Evolutionary conservation across 2,888 invertebrate species (phyloP).

Genomic region (Parnassius apollo): DNA sequence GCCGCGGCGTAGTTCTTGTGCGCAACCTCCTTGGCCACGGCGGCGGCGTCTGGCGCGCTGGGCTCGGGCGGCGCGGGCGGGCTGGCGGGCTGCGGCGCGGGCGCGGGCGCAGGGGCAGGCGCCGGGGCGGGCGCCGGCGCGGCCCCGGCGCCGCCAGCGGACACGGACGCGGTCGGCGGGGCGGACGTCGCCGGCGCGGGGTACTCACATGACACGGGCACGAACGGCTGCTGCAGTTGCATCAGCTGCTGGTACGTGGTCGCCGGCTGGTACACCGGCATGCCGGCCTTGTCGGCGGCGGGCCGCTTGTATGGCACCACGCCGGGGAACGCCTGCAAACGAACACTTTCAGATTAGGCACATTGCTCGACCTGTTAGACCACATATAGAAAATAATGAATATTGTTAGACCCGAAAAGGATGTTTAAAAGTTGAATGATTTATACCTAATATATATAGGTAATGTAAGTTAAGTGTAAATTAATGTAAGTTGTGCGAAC

Average conservation of each 20-base stretch:
- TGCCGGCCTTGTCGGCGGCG: conserved; percentile 97
- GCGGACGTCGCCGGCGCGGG: conserved; percentile 85
- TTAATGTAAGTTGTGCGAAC: too few species aligned
- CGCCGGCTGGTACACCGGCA: conserved; percentile 97
- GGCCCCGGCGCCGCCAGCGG: conserved; percentile 42
- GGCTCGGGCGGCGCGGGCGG: conserved; percentile 39
- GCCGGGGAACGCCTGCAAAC: conserved; percentile 92
- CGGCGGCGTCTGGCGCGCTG: conserved; percentile 80
- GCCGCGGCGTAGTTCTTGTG: conserved; percentile 91
- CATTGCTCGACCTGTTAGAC: too few species aligned
- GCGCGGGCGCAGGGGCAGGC: conserved; percentile 44
- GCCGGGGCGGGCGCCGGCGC: conserved; percentile 45
- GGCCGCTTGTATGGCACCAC: conserved; percentile 98
- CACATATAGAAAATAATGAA: too few species aligned
- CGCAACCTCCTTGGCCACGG: conserved; percentile 89
- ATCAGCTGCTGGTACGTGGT: conserved; percentile 97
- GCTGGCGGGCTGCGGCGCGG: conserved; percentile 75
- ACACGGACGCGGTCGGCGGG: conserved; percentile 77
- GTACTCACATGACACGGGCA: conserved; percentile 99
- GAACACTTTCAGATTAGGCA: conserved; percentile 27
- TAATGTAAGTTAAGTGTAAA: too few species aligned
- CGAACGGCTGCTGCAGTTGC: conserved; percentile 97
- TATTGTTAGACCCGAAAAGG: too few species aligned
- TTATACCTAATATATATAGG: too few species aligned
- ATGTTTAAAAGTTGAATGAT: too few species aligned